Evolutionary conservation across 2,888 invertebrate genomes (phyloP), one percentile per base, ranked within the genome.

Genomic region (Dynastes maya): DNA sequence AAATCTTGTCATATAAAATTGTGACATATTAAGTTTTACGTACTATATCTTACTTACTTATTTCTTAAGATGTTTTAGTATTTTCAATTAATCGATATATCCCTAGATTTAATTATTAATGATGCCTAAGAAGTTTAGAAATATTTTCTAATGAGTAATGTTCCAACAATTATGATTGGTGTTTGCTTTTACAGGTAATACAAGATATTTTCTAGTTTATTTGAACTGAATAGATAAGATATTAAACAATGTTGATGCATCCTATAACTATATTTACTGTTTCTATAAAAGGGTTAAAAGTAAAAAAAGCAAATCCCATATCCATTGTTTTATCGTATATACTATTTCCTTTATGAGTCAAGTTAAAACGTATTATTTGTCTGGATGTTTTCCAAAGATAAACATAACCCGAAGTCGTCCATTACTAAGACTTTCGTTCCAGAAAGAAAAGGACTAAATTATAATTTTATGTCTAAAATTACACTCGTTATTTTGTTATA

Each of bases 381-480:
- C n/a, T 16, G 22, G 16, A 55, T 55, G 22, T 55, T 55, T 16
- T 55, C 55, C 8, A 16, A 55, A 22, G 22, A 22, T 22, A 22
- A 22, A 55, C 22, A 55, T 22, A 16, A 16, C 8, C 5, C 55
- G 8, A 55, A 22, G 2, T 8, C 16, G 4, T 55, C 8, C 55
- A 22, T 16, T 55, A 22, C n/a, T 8, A 45, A 11, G 45, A 45
- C 45, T 45, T 45, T 45, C 8, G 45, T 45, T 55, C 55, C 16
- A 16, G 22, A 55, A 22, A 55, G 8, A 5, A 55, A 22, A 16
- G 16, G 16, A 55, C 22, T 55, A 55, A 53, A 53, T 53, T 53
- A 16, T 16, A 51, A 53, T 53, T 16, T 58, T 58, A 72, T 9
- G 37, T 37, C 58, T 58, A 72, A 72, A 58, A 58, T 72, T 58